Conservation (phyloP, 2,888 invertebrate genomes). For the Parthenolecanium corni region DNA sequence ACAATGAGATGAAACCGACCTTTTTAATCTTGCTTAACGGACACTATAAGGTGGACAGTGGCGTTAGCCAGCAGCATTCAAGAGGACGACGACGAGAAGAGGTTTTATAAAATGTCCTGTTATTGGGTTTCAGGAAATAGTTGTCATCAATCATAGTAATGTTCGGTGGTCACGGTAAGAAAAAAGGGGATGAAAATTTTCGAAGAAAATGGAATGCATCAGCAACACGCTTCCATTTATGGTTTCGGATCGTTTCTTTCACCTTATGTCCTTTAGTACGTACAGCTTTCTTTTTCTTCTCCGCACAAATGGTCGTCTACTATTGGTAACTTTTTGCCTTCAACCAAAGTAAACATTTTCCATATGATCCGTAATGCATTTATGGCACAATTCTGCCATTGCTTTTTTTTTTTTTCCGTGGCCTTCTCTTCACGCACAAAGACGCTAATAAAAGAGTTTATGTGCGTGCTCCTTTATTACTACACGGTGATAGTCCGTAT, state of each 20-base stretch:
- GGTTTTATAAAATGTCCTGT: conserved; percentile 24
- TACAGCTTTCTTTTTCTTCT: neutral
- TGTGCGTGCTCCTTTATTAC: neutral
- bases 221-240: conserved; percentile 24
- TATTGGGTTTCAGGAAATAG: conserved; percentile 22
- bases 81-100: conserved; percentile 11
- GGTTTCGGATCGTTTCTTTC: conserved; percentile 18
- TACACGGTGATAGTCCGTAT: neutral
- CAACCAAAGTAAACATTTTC: conserved; percentile 23
- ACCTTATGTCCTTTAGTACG: conserved; percentile 18
- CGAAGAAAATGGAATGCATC: conserved; percentile 24
- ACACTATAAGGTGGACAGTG: neutral
- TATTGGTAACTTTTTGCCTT: conserved; percentile 14
- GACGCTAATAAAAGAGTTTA: neutral
- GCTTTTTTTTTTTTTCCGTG: neutral
- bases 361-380: conserved; percentile 20
- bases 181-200: neutral
- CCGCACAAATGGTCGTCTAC: conserved; percentile 5
- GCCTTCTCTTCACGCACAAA: neutral
- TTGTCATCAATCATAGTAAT: conserved; percentile 26
- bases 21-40: conserved; percentile 11
- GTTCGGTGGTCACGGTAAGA: neutral
- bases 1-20: neutral
- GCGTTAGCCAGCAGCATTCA: conserved; percentile 4
- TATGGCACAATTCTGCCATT: conserved; percentile 15